Conservation (phyloP, 2,797 vertebrate genomes). For the Kryptolebias ocellatus region DNA sequence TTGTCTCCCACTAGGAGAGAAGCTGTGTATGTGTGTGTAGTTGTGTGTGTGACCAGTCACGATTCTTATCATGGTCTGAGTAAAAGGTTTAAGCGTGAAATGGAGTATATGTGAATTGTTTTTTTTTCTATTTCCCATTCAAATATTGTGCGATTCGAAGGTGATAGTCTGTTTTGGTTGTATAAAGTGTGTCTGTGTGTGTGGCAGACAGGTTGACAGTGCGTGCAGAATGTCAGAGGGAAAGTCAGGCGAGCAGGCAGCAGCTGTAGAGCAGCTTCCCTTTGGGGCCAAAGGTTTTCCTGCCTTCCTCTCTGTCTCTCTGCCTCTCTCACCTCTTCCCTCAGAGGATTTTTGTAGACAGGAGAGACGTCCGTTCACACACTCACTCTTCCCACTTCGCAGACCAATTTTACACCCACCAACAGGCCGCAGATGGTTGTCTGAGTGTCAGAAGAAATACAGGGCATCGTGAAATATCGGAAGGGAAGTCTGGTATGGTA, state of each 20-base stretch:
- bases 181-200: conserved; percentile 5
- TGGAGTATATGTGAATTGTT: conserved; percentile 29
- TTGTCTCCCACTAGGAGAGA: conserved; percentile 43
- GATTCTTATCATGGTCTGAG: conserved; percentile 23
- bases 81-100: conserved; percentile 42
- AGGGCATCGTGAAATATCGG: conserved; percentile 58
- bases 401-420: conserved; percentile 41
- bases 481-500: conserved; percentile 58
- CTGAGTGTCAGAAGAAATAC: conserved; percentile 58
- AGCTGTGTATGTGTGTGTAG: conserved; percentile 27
- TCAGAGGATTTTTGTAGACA: conserved; percentile 49
- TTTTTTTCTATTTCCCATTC: not conserved
- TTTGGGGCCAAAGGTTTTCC: conserved; percentile 56
- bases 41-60: conserved; percentile 39
- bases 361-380: conserved; percentile 42
- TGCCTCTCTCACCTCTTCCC: conserved; percentile 25
- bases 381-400: conserved; percentile 11
- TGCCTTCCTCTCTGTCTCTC: conserved; percentile 30
- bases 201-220: conserved; percentile 56
- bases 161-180: conserved; percentile 17
- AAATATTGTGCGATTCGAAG: conserved; percentile 2
- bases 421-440: conserved; percentile 53
- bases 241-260: conserved; percentile 49
- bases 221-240: conserved; percentile 42
- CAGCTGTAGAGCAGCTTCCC: conserved; percentile 60